These are phyloP conservation scores for Mamestra configurata DNA, from an alignment of 1,140 invertebrate genomes.

Conservation along the genomic window DNA sequence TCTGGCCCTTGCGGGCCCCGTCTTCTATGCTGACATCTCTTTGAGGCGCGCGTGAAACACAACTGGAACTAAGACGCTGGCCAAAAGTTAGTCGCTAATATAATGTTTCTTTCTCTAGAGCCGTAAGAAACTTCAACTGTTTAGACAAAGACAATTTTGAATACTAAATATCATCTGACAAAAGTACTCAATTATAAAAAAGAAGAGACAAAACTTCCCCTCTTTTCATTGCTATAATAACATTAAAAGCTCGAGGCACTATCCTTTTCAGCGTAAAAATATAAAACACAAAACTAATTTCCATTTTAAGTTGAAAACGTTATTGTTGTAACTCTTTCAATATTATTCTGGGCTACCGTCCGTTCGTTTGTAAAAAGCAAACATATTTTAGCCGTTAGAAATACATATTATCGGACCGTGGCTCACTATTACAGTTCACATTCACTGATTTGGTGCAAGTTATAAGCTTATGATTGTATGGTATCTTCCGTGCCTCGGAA, in stretches of 20 bases:
- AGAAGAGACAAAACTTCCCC: too few relatives aligned
- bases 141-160: too few relatives aligned
- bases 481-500: too few relatives aligned
- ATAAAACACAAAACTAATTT: conserved; percentile 9
- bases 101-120: too few relatives aligned
- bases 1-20: too few relatives aligned
- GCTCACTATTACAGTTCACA: conserved; percentile 73
- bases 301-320: conserved; percentile 18
- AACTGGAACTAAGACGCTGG: too few relatives aligned
- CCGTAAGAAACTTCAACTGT: too few relatives aligned
- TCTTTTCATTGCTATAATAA: not conserved
- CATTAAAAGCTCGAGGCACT: not conserved
- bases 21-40: too few relatives aligned
- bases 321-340: conserved; percentile 39
- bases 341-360: conserved; percentile 36
- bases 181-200: too few relatives aligned
- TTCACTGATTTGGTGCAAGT: conserved; percentile 60
- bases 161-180: too few relatives aligned
- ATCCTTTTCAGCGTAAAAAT: not conserved
- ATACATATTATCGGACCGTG: conserved; percentile 69
- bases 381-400: conserved; percentile 56
- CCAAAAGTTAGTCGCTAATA: too few relatives aligned
- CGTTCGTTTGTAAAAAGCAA: conserved; percentile 51
- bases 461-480: conserved; percentile 50
- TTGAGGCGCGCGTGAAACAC: too few relatives aligned